phyloP scores from a whole-genome alignment of 2,113 vertebrate species.

The Helogale parvula region DNA sequence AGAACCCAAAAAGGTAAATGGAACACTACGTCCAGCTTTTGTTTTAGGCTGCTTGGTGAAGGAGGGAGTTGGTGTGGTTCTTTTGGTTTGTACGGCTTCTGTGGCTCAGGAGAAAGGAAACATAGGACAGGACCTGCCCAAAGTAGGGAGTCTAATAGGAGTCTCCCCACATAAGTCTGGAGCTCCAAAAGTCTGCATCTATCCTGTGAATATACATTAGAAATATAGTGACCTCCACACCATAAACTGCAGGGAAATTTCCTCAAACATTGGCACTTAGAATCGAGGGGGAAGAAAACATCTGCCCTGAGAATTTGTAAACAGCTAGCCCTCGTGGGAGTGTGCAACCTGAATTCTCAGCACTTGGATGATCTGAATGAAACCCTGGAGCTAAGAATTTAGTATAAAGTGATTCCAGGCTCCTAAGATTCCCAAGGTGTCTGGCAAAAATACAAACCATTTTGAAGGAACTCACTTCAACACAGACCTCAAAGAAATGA shows the following conservation, averaged over 20 bases:
- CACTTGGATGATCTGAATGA: constrained; percentile 22
- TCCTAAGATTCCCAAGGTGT: neutral
- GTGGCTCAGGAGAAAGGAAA: neutral
- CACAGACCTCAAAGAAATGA: neutral
- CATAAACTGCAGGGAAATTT: neutral
- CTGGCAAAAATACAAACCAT: constrained; percentile 20
- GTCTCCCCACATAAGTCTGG: neutral
- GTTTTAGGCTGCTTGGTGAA: neutral
- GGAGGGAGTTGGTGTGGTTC: neutral
- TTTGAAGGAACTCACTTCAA: neutral
- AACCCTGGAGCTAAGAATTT: constrained; percentile 48
- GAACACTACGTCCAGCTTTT: neutral
- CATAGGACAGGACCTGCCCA: neutral
- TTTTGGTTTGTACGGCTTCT: neutral
- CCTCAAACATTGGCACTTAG: neutral
- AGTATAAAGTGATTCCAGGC: constrained; percentile 31
- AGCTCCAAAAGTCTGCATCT: neutral
- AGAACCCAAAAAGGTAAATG: neutral
- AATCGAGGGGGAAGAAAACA: neutral
- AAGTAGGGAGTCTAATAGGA: neutral
- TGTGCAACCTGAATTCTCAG: neutral
- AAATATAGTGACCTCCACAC: neutral
- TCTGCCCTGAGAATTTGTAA: constrained; percentile 28
- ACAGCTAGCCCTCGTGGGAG: neutral
- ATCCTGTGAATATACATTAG: neutral